These are phyloP conservation scores for Galaxea fascicularis DNA, from an alignment of 92 coral and sea anemone genomes.

Conservation along the genomic window DNA sequence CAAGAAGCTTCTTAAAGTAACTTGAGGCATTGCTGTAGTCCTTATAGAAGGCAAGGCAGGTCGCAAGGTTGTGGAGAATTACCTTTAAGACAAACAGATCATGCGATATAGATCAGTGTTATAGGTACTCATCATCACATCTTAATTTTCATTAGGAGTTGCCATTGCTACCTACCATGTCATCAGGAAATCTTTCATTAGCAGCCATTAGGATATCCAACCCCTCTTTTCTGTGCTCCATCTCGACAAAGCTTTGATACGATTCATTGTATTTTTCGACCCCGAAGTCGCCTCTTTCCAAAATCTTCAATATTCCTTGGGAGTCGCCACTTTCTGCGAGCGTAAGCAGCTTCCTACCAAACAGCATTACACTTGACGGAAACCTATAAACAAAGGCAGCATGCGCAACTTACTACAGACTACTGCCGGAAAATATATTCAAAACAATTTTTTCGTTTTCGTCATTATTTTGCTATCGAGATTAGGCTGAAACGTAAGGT, in stretches of 20 bases:
- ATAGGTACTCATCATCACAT: neutral
- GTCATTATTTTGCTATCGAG: too few species aligned
- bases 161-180: constrained; percentile 57
- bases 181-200: constrained; percentile 72
- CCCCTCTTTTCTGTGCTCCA: constrained; percentile 74
- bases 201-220: constrained; percentile 70
- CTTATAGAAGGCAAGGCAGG: constrained; percentile 68
- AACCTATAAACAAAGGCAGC: constrained; percentile 52
- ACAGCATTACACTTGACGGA: constrained; percentile 83
- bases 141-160: neutral
- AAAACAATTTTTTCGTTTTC: too few species aligned
- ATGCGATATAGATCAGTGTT: neutral
- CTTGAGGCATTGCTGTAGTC: constrained; percentile 63
- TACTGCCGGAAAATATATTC: neutral
- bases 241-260: constrained; percentile 77
- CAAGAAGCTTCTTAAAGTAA: constrained; percentile 64
- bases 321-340: constrained; percentile 72
- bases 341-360: constrained; percentile 69
- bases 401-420: neutral
- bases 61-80: constrained; percentile 75
- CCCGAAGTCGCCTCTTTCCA: constrained; percentile 77
- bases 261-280: constrained; percentile 77
- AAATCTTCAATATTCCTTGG: constrained; percentile 52
- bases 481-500: too few species aligned
- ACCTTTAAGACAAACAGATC: constrained; percentile 39